Evolutionary conservation across 2,888 invertebrate genomes (phyloP).

Genomic region (Hetaerina titia): DNA sequence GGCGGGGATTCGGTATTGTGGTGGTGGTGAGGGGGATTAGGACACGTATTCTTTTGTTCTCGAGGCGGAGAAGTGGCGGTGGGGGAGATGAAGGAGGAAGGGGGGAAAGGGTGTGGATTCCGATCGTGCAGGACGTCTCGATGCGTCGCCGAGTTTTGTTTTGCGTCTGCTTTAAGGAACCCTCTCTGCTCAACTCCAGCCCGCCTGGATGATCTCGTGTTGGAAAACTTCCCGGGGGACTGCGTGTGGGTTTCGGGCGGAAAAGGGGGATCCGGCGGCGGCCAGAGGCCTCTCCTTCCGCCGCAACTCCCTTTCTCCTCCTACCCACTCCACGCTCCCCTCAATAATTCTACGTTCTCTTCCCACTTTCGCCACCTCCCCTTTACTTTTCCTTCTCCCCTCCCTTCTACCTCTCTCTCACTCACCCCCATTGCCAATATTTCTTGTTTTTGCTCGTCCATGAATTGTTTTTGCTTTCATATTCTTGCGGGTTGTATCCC

Average conservation of each 20-base stretch:
- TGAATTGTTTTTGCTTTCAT: background rate
- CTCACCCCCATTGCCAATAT: background rate
- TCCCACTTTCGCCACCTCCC: background rate
- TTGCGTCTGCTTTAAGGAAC: background rate
- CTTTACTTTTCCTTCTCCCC: too few relatives aligned
- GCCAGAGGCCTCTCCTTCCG: background rate
- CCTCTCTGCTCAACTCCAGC: background rate
- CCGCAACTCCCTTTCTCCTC: too few relatives aligned
- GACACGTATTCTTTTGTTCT: background rate
- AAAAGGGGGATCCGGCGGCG: background rate
- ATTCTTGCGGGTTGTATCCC: too few relatives aligned
- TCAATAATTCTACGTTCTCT: background rate
- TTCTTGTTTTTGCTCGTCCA: background rate
- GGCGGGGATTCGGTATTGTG: background rate
- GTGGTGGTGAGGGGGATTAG: background rate
- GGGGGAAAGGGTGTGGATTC: background rate
- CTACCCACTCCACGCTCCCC: background rate
- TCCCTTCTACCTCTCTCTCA: background rate
- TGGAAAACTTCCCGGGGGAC: slow-evolving; percentile 59
- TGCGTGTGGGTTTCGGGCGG: background rate
- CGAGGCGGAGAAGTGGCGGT: background rate
- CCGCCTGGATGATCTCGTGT: background rate
- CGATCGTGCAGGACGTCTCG: background rate
- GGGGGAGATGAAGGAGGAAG: background rate
- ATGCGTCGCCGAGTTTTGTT: background rate